These are phyloP conservation scores for Pomacea maculata DNA, from an alignment of 1,140 invertebrate species.

Conservation along the genomic window DNA sequence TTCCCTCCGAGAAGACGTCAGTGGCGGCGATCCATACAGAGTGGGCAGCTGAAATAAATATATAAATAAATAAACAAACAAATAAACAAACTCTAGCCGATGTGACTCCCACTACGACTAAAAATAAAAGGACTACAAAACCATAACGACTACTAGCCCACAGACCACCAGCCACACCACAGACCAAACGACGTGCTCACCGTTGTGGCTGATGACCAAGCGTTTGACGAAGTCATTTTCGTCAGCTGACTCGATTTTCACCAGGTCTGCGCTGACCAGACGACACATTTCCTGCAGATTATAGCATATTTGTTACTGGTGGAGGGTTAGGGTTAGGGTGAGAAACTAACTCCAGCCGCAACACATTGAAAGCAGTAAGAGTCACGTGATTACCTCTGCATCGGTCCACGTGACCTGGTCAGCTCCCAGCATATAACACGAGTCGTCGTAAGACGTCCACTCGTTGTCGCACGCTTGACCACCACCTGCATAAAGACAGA, in stretches of 20 bases:
- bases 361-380: too few relatives aligned
- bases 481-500: neutral
- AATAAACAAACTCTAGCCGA: too few relatives aligned
- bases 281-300: slow-evolving; percentile 1
- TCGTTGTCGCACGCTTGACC: slow-evolving; percentile 5
- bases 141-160: too few relatives aligned
- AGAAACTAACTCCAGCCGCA: too few relatives aligned
- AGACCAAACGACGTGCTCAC: neutral
- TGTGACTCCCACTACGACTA: too few relatives aligned
- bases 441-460: slow-evolving; percentile 8
- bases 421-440: slow-evolving; percentile 8
- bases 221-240: slow-evolving; percentile 18
- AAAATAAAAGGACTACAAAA: too few relatives aligned
- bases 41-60: too few relatives aligned
- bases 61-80: too few relatives aligned
- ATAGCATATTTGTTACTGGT: too few relatives aligned
- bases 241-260: neutral
- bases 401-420: slow-evolving; percentile 1
- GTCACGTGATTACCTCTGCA: slow-evolving; percentile 1
- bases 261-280: slow-evolving; percentile 1
- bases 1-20: slow-evolving; percentile 6
- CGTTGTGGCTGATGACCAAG: neutral
- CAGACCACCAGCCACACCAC: too few relatives aligned
- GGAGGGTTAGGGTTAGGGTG: too few relatives aligned
- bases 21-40: slow-evolving; percentile 14